Evolutionary conservation across 2,113 vertebrate genomes (phyloP).

Genomic region (Bettongia penicillata): DNA sequence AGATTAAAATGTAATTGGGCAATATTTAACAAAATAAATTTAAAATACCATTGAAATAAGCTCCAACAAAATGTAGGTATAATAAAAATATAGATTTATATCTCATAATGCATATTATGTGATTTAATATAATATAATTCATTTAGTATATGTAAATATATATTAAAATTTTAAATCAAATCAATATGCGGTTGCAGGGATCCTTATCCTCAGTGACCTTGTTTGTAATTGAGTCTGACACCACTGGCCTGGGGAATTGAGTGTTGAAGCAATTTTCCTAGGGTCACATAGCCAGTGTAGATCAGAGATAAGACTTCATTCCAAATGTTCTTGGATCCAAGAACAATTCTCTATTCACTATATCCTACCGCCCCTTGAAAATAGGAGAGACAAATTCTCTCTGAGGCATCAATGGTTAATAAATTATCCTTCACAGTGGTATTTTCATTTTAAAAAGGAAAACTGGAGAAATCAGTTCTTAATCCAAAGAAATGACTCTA

Average conservation of each 20-base stretch:
- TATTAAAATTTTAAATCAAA: neutral
- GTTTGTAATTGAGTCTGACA: neutral
- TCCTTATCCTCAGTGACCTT: neutral
- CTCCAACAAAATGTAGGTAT: neutral
- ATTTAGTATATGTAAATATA: neutral
- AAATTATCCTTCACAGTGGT: neutral
- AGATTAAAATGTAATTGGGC: neutral
- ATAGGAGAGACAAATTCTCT: neutral
- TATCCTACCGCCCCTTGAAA: neutral
- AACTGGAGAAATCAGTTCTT: constrained; percentile 2
- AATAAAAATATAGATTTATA: neutral
- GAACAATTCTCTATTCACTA: neutral
- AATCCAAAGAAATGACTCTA: neutral
- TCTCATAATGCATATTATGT: neutral
- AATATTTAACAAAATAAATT: neutral
- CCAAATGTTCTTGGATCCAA: neutral
- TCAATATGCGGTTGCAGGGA: neutral
- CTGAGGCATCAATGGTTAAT: neutral
- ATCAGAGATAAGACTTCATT: neutral
- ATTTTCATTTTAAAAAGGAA: neutral
- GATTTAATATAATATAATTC: neutral
- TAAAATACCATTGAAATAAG: neutral
- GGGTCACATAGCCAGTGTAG: neutral
- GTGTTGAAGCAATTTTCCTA: neutral
- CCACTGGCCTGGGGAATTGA: neutral